Evolutionary conservation across 2,113 vertebrate species (phyloP).

Genomic region (Lepus timidus): DNA sequence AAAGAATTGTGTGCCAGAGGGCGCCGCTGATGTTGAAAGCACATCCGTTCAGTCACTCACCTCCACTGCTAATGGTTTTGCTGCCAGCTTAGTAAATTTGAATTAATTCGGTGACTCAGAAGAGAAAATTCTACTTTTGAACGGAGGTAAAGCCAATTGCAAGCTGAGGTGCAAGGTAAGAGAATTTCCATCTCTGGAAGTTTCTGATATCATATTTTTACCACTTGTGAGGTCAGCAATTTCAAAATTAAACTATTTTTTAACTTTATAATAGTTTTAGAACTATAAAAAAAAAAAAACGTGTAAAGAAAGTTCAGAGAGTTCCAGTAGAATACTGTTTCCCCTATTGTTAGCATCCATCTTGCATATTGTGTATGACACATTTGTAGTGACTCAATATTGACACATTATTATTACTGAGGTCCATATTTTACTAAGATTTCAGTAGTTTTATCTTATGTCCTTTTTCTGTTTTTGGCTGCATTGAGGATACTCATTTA

Average conservation of each 20-base stretch:
- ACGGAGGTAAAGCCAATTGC: constrained; percentile 43
- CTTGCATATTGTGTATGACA: background rate
- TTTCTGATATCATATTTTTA: constrained; percentile 31
- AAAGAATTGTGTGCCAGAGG: constrained; percentile 37
- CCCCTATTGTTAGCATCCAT: background rate
- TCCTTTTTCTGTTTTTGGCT: background rate
- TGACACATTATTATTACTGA: background rate
- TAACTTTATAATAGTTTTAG: background rate
- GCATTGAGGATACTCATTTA: background rate
- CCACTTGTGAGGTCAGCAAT: background rate
- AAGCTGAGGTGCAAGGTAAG: constrained; percentile 9
- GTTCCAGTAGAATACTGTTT: background rate
- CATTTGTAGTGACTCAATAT: background rate
- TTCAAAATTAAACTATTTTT: background rate
- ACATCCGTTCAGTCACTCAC: constrained; percentile 60
- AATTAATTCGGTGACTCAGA: constrained; percentile 70
- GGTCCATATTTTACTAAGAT: background rate
- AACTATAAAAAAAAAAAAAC: constrained; percentile 20
- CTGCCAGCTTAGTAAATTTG: constrained; percentile 63
- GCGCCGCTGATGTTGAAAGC: constrained; percentile 64
- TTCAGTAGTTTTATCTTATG: background rate
- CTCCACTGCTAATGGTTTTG: constrained; percentile 48
- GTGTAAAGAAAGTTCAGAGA: background rate
- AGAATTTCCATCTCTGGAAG: background rate
- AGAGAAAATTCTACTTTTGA: constrained; percentile 57